A percentile compares a stretch with the other conserved stretches of the same genome.
phyloP scores from a whole-genome alignment of 2,113 vertebrate species.

The Lathamus discolor region DNA sequence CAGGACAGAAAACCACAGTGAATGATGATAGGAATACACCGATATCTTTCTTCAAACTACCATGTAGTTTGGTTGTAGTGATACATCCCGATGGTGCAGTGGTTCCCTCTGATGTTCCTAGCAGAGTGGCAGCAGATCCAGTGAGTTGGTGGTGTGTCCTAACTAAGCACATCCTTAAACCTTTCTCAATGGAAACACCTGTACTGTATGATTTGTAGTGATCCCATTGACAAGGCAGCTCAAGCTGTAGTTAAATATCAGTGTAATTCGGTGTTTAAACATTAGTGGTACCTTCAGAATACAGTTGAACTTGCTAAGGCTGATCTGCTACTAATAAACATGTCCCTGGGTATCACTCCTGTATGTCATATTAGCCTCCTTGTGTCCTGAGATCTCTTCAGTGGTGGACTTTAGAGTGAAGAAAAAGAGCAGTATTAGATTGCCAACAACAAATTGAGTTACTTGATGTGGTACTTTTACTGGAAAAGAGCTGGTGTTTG shows the following conservation, averaged over 20 bases:
- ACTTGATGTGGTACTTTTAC: not conserved
- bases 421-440: not conserved
- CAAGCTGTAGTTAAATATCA: not conserved
- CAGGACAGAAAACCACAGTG: too few relatives aligned
- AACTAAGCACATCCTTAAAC: not conserved
- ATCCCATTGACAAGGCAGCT: not conserved
- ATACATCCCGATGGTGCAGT: not conserved
- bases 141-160: not conserved
- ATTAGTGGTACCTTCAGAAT: not conserved
- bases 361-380: not conserved
- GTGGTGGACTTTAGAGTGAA: too few relatives aligned
- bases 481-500: not conserved
- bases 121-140: not conserved
- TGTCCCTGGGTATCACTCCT: not conserved
- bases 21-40: fast-evolving
- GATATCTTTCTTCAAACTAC: not conserved
- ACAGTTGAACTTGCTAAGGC: not conserved
- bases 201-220: not conserved
- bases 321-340: fast-evolving
- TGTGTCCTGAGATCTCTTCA: not conserved
- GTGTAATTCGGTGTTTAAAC: not conserved
- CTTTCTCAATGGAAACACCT: not conserved
- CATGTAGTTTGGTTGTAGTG: fast-evolving
- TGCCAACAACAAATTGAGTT: not conserved
- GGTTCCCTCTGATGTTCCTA: not conserved